These are phyloP conservation scores for Apis florea DNA, from an alignment of 1,140 invertebrate species.

Conservation along the genomic window DNA sequence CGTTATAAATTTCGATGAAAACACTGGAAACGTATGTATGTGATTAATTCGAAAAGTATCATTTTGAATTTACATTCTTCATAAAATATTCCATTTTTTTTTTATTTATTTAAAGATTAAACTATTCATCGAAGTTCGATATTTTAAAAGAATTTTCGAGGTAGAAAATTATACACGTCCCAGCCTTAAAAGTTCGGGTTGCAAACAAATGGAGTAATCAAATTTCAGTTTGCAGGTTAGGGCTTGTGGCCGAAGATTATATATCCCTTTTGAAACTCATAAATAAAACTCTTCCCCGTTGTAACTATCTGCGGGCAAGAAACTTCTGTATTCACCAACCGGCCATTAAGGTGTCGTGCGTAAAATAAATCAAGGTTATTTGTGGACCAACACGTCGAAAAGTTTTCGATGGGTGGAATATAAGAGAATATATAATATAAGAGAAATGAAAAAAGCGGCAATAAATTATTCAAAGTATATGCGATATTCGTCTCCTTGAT, in stretches of 20 bases:
- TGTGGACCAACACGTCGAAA: constrained; percentile 11
- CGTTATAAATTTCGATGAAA: background rate
- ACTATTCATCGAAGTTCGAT: background rate
- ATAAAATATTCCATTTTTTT: background rate
- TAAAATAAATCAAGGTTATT: constrained; percentile 19
- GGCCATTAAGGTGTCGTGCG: constrained; percentile 2
- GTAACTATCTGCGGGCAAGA: constrained; percentile 1
- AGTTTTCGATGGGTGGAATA: background rate
- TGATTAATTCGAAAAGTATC: background rate
- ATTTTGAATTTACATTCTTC: background rate
- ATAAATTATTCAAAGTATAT: background rate
- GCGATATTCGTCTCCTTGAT: background rate
- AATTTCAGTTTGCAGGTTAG: background rate
- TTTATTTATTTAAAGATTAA: background rate
- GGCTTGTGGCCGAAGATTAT: background rate
- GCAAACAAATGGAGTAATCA: constrained; percentile 1
- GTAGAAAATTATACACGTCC: background rate
- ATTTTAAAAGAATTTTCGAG: background rate
- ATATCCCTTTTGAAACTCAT: background rate
- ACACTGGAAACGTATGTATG: background rate
- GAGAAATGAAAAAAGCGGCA: background rate
- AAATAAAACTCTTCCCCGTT: background rate
- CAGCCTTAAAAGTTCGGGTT: background rate
- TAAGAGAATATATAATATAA: background rate
- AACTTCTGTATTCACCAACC: constrained; percentile 14